Percentiles rank a stretch among this genome's conserved stretches.
phyloP scores from a whole-genome alignment of 2,888 invertebrate species.

The Pharmacophagus antenor region DNA sequence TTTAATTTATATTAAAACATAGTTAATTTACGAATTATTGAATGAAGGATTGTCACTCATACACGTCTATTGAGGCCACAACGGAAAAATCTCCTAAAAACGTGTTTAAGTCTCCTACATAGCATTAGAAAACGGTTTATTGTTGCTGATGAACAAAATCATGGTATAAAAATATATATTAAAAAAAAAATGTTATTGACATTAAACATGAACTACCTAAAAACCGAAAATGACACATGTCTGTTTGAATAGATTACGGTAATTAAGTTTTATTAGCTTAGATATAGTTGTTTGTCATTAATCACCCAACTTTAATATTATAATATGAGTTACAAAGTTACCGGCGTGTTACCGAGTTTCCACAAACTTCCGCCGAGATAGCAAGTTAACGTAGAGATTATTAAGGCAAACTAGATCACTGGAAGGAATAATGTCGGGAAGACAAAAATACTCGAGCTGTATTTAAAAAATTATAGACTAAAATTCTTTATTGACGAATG shows the following conservation, averaged over 20 bases:
- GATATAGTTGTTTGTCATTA: constrained; percentile 7
- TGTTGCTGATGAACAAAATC: too few relatives aligned
- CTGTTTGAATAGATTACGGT: neutral
- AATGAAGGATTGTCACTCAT: too few relatives aligned
- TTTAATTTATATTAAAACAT: too few relatives aligned
- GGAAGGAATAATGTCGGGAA: constrained; percentile 39
- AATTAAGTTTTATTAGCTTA: constrained; percentile 3
- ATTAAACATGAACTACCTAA: neutral
- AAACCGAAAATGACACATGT: neutral
- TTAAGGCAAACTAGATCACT: constrained; percentile 43
- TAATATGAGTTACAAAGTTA: constrained; percentile 19
- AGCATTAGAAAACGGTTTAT: too few relatives aligned
- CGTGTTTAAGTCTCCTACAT: too few relatives aligned
- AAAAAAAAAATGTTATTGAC: too few relatives aligned
- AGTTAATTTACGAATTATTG: too few relatives aligned
- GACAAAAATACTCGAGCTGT: constrained; percentile 42
- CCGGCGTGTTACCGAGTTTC: constrained; percentile 16
- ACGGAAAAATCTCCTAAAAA: too few relatives aligned
- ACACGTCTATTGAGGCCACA: too few relatives aligned
- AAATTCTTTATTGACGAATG: neutral
- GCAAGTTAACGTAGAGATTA: constrained; percentile 37
- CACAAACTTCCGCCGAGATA: constrained; percentile 20
- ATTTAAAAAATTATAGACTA: constrained; percentile 15
- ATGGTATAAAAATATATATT: too few relatives aligned
- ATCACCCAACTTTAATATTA: constrained; percentile 25